These are phyloP conservation scores for Enteromius thamalakanensis DNA, from an alignment of 2,797 vertebrate genomes.

Conservation along the genomic window DNA sequence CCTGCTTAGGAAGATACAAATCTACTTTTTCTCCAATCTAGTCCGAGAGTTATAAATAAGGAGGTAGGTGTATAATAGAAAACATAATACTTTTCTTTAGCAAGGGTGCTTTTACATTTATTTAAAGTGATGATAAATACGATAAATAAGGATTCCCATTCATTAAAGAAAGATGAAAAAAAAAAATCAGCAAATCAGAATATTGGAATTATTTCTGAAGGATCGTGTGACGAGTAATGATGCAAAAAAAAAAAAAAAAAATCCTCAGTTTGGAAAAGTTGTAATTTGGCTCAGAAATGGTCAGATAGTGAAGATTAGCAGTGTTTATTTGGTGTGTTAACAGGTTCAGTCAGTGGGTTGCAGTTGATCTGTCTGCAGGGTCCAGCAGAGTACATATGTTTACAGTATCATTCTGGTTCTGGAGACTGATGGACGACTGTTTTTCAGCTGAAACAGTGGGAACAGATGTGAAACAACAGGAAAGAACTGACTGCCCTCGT, in stretches of 20 bases:
- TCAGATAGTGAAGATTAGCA: background rate
- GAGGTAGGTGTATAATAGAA: background rate
- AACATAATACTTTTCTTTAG: background rate
- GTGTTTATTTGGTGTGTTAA: background rate
- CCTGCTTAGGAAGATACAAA: too few species aligned
- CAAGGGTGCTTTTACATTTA: background rate
- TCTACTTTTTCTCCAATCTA: background rate
- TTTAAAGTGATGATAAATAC: background rate
- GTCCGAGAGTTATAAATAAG: background rate
- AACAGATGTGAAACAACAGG: background rate
- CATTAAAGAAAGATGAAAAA: background rate
- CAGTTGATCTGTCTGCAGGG: background rate
- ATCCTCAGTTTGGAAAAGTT: background rate
- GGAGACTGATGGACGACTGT: background rate
- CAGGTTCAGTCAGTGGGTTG: background rate
- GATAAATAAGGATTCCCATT: background rate
- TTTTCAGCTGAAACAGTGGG: slow-evolving; percentile 2
- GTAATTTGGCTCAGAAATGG: background rate
- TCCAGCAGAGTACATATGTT: background rate
- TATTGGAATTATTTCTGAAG: background rate
- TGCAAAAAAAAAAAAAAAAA: too few species aligned
- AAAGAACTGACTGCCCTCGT: slow-evolving; percentile 29
- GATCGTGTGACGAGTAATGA: background rate
- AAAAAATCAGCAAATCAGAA: background rate
- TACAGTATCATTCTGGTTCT: background rate